A percentile compares a stretch with the other conserved stretches of the same genome.
These are phyloP conservation scores for Macrosoma leucophasiata DNA, from an alignment of 2,888 invertebrate genomes.

Conservation along the genomic window DNA sequence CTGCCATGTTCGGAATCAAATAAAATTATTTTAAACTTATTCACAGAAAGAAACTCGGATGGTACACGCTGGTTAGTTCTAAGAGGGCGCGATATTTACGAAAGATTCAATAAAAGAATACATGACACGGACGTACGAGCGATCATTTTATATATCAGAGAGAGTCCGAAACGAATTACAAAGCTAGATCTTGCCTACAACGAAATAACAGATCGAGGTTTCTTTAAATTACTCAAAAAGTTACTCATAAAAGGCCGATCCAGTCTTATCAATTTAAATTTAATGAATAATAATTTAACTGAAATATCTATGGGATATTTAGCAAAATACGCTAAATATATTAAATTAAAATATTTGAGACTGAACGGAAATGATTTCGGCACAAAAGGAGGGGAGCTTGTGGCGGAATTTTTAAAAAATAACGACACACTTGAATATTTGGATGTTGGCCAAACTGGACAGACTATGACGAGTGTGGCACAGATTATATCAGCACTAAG, in stretches of 20 bases:
- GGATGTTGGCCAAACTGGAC: constrained; percentile 76
- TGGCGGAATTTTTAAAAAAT: constrained; percentile 64
- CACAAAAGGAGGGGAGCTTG: constrained; percentile 62
- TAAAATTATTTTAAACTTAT: constrained; percentile 47
- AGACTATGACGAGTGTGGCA: constrained; percentile 73
- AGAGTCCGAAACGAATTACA: constrained; percentile 56
- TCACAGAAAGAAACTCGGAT: constrained; percentile 72
- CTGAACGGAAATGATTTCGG: constrained; percentile 78
- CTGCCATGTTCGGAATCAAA: constrained; percentile 40
- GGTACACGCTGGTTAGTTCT: constrained; percentile 68
- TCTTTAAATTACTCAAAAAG: constrained; percentile 55
- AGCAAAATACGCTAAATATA: constrained; percentile 43
- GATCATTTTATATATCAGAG: constrained; percentile 62
- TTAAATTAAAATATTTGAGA: constrained; percentile 68
- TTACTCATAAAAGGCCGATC: constrained; percentile 60
- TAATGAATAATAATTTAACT: constrained; percentile 74
- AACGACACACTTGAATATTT: constrained; percentile 62
- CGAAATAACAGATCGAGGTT: constrained; percentile 67
- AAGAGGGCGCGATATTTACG: constrained; percentile 66
- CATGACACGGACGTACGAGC: constrained; percentile 63
- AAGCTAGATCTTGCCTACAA: constrained; percentile 75
- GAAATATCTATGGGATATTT: constrained; percentile 51
- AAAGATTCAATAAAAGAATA: constrained; percentile 59
- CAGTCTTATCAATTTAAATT: constrained; percentile 66
- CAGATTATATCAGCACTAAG: constrained; percentile 65